A percentile compares a stretch with the other conserved stretches of the same genome.
Conservation (phyloP, 2,888 invertebrate species). For the Eilema sororculum region DNA sequence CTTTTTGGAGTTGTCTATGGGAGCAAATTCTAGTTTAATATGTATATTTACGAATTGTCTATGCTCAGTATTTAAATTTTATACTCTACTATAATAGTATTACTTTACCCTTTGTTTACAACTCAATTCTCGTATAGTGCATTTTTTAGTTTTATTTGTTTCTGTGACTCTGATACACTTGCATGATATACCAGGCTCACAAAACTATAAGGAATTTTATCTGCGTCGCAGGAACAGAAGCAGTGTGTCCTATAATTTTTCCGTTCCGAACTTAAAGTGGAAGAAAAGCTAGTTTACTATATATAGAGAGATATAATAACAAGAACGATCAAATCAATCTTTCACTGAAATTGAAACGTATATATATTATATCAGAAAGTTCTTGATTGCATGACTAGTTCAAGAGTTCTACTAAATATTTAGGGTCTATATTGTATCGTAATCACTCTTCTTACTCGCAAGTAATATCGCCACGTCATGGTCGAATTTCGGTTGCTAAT, state of each 20-base stretch:
- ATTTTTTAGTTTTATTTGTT: too few relatives aligned
- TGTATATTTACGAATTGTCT: background rate
- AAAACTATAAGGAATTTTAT: too few relatives aligned
- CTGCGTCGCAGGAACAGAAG: too few relatives aligned
- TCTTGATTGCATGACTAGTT: constrained; percentile 2
- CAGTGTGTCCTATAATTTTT: too few relatives aligned
- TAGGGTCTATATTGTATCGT: background rate
- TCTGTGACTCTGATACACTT: too few relatives aligned
- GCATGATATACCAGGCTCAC: too few relatives aligned
- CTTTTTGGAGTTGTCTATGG: background rate
- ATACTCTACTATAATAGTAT: too few relatives aligned
- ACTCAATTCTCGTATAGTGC: too few relatives aligned
- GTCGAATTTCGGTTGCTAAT: background rate
- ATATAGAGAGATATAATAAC: background rate
- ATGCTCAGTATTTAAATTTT: background rate
- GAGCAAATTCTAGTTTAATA: background rate
- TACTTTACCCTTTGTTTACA: too few relatives aligned
- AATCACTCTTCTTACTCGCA: constrained; percentile 1
- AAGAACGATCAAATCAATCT: background rate
- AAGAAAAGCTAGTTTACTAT: too few relatives aligned
- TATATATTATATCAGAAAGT: too few relatives aligned
- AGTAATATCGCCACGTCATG: background rate
- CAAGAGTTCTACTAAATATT: constrained; percentile 2
- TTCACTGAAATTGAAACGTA: background rate
- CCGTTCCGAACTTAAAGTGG: too few relatives aligned